A percentile compares a stretch with the other conserved stretches of the same genome.
phyloP scores from a whole-genome alignment of 2,888 invertebrate species.

The Pachycephus smyrnensis region DNA sequence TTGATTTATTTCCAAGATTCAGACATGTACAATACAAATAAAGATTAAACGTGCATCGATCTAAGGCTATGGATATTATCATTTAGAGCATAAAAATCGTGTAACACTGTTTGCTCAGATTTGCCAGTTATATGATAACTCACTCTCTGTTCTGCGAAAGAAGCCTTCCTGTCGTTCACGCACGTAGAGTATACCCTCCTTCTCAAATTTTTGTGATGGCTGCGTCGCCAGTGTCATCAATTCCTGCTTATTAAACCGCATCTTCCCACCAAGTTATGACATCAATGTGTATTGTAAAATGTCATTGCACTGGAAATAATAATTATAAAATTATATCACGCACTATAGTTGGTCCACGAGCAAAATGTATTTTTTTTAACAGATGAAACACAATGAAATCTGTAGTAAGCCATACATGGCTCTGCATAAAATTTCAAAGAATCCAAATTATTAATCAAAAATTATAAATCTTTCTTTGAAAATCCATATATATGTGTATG shows the following conservation, averaged over 20 bases:
- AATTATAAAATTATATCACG: not conserved
- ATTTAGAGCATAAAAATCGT: conserved; percentile 17
- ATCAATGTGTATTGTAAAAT: conserved; percentile 14
- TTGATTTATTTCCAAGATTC: conserved; percentile 36
- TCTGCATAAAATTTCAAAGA: not conserved
- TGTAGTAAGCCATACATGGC: not conserved
- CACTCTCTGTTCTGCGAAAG: conserved; percentile 92
- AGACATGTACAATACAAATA: conserved; percentile 34
- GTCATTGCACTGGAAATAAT: not conserved
- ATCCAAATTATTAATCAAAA: not conserved
- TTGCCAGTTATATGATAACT: conserved; percentile 58
- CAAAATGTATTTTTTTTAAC: not conserved
- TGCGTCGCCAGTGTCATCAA: conserved; percentile 87
- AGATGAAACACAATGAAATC: not conserved
- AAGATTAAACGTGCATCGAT: conserved; percentile 37
- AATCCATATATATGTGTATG: not conserved
- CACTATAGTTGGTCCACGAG: not conserved
- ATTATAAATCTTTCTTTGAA: not conserved
- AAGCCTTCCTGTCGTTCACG: conserved; percentile 92
- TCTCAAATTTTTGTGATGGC: conserved; percentile 89
- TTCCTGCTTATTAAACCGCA: conserved; percentile 94
- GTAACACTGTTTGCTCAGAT: conserved; percentile 10
- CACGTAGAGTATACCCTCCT: conserved; percentile 88
- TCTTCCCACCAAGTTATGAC: conserved; percentile 56
- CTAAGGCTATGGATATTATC: conserved; percentile 26